Percentiles rank a stretch among this genome's conserved stretches.
Conservation (phyloP, 1,140 invertebrate species). For the Aphis craccivora region DNA sequence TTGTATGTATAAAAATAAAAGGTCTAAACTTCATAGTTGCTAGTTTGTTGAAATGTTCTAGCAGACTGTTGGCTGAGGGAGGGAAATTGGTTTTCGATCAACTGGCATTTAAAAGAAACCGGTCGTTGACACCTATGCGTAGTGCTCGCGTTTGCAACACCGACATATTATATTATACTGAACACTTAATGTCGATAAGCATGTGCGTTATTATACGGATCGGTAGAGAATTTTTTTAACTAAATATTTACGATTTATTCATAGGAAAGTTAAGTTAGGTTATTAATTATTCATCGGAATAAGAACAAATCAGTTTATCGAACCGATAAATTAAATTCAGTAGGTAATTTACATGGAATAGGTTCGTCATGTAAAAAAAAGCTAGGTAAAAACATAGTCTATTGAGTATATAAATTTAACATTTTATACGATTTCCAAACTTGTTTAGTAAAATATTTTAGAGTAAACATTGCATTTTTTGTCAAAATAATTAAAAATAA, state of each 20-base stretch:
- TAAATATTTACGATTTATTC: neutral
- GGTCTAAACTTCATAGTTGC: neutral
- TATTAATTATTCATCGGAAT: neutral
- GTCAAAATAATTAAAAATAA: neutral
- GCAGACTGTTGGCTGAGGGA: neutral
- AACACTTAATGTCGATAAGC: neutral
- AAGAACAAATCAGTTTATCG: neutral
- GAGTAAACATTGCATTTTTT: no score
- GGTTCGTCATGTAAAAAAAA: neutral
- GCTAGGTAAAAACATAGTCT: neutral
- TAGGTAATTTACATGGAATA: neutral
- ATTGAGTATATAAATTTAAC: neutral
- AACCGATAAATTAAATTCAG: neutral
- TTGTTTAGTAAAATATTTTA: neutral
- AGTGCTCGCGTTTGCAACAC: neutral
- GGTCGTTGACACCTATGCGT: neutral
- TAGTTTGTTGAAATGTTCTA: neutral
- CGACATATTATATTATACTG: neutral
- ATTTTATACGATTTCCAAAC: neutral
- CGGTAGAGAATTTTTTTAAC: neutral
- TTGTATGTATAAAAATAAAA: neutral
- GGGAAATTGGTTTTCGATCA: neutral
- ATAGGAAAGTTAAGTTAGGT: no score
- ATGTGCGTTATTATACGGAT: neutral
- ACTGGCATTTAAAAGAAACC: constrained; percentile 31